A percentile compares a stretch with the other conserved stretches of the same genome.
phyloP scores from a whole-genome alignment of 2,113 vertebrate species.

The Apistogramma diplotaenia region DNA sequence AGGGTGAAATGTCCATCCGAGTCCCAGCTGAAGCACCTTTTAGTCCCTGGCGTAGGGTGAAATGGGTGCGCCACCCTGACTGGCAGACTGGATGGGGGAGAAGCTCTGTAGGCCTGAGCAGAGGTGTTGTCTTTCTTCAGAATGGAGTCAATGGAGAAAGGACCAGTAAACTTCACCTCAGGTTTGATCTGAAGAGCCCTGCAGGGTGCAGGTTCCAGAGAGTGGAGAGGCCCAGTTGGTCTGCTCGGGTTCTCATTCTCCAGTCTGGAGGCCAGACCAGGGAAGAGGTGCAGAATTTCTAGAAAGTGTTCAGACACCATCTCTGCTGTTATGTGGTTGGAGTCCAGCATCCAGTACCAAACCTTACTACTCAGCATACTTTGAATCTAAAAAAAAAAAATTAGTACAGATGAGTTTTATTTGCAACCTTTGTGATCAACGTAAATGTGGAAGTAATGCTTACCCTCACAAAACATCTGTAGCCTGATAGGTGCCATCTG shows the following conservation, averaged over 20 bases:
- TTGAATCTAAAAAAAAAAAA: constrained; percentile 57
- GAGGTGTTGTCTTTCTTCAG: constrained; percentile 48
- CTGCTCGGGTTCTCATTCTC: background rate
- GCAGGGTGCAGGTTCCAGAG: background rate
- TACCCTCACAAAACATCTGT: constrained; percentile 74
- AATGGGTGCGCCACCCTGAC: constrained; percentile 19
- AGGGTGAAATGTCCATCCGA: background rate
- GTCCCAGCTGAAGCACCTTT: constrained; percentile 31
- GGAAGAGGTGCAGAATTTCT: constrained; percentile 57
- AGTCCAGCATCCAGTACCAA: constrained; percentile 72
- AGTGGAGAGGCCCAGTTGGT: background rate
- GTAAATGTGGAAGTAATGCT: background rate
- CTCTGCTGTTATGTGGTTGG: constrained; percentile 50
- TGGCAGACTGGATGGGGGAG: constrained; percentile 13
- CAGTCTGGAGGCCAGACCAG: constrained; percentile 39
- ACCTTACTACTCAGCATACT: constrained; percentile 35
- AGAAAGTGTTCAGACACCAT: constrained; percentile 72
- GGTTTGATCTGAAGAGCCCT: background rate
- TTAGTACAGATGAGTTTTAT: background rate
- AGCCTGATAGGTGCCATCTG: constrained; percentile 68
- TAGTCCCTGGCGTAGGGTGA: background rate
- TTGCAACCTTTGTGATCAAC: background rate
- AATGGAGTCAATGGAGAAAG: constrained; percentile 75
- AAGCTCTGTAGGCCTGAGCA: background rate
- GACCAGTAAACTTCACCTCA: constrained; percentile 59